Evolutionary conservation across 2,113 vertebrate species (phyloP).

Genomic region (Colinus virginianus): DNA sequence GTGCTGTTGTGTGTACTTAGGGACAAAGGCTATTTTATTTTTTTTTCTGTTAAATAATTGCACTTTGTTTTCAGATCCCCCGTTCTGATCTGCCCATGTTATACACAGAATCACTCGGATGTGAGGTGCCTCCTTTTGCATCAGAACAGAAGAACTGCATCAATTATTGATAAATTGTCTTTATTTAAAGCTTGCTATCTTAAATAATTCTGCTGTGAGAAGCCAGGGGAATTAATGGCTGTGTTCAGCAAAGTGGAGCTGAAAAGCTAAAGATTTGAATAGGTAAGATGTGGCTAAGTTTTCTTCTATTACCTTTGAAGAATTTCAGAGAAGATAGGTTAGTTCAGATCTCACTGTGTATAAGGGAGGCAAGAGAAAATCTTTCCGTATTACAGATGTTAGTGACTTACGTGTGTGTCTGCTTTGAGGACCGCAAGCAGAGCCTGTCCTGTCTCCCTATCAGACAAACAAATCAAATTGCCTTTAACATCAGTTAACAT

Average conservation of each 20-base stretch:
- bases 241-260: background rate
- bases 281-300: no score
- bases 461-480: background rate
- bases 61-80: background rate
- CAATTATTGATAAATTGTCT: background rate
- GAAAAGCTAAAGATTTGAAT: no score
- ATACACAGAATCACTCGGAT: background rate
- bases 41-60: background rate
- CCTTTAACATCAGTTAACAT: no score
- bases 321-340: background rate
- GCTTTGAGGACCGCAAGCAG: background rate
- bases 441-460: background rate
- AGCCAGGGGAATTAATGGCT: background rate
- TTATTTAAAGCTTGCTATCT: background rate
- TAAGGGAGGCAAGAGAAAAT: background rate
- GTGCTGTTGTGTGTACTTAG: background rate
- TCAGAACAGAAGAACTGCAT: background rate
- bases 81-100: background rate
- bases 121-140: background rate
- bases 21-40: background rate
- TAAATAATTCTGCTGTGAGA: background rate
- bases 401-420: background rate
- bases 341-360: background rate
- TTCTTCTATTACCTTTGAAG: background rate
- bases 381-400: background rate